These are phyloP conservation scores for Buathra laborator DNA, from an alignment of 2,888 invertebrate genomes.

Conservation along the genomic window DNA sequence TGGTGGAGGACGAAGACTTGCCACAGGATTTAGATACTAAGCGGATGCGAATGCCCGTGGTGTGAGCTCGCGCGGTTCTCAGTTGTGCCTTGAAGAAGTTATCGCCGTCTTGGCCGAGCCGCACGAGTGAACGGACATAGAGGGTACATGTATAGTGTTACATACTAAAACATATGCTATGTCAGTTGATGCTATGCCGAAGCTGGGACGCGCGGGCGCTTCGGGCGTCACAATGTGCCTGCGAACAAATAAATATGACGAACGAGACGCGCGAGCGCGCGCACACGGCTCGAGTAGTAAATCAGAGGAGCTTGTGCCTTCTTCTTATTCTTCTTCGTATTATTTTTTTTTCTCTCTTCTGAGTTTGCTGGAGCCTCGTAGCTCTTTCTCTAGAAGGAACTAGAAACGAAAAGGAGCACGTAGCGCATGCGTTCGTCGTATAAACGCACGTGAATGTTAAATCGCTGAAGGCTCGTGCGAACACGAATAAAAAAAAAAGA, in stretches of 20 bases:
- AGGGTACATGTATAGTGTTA: slow-evolving; percentile 36
- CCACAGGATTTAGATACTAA: slow-evolving; percentile 45
- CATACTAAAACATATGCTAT: slow-evolving; percentile 30
- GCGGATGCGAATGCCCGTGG: slow-evolving; percentile 48
- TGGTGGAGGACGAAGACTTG: background rate
- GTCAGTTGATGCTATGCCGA: slow-evolving; percentile 20
- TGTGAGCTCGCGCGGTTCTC: slow-evolving; percentile 50
- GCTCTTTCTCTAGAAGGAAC: background rate
- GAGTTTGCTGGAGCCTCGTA: background rate
- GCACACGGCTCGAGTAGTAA: slow-evolving; percentile 67
- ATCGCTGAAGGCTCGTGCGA: slow-evolving; percentile 6
- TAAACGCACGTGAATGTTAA: background rate
- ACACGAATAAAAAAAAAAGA: slow-evolving; percentile 9
- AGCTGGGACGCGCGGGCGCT: slow-evolving; percentile 54
- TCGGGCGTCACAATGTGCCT: slow-evolving; percentile 70
- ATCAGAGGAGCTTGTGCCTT: slow-evolving; percentile 67
- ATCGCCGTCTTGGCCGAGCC: slow-evolving; percentile 57
- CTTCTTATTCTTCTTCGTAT: slow-evolving; percentile 6
- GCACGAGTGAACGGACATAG: slow-evolving; percentile 63
- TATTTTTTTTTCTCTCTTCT: slow-evolving; percentile 26
- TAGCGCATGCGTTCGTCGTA: slow-evolving; percentile 12
- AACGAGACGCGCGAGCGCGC: slow-evolving; percentile 67
- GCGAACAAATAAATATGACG: slow-evolving; percentile 76
- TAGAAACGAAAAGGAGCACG: slow-evolving; percentile 19
- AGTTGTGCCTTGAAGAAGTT: slow-evolving; percentile 60